Evolutionary conservation across 2,888 invertebrate genomes (phyloP).

Genomic region (Ceraclea dissimilis): DNA sequence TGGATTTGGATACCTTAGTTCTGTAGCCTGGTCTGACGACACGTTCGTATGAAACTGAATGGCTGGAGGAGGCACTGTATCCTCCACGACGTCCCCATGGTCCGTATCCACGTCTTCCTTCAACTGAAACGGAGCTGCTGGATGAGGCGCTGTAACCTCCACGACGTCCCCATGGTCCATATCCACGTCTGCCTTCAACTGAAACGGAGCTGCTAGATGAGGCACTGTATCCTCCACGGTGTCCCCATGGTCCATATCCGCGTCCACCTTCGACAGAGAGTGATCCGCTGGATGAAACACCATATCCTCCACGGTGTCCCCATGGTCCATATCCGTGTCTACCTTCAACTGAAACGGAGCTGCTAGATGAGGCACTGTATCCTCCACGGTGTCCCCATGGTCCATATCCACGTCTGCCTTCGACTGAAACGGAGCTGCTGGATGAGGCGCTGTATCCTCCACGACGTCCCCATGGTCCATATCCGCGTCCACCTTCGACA

Average conservation of each 20-base stretch:
- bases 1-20: not conserved
- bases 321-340: not conserved
- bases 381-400: conserved; percentile 5
- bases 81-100: conserved; percentile 1
- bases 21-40: not conserved
- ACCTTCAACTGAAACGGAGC: conserved; percentile 7
- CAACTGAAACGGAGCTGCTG: conserved; percentile 5
- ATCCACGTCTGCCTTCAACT: not conserved
- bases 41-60: conserved; percentile 6
- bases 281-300: not conserved
- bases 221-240: not conserved
- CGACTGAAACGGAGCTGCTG: conserved; percentile 4
- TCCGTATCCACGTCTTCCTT: not conserved
- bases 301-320: conserved; percentile 1
- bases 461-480: conserved; percentile 7
- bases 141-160: not conserved
- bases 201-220: conserved; percentile 4
- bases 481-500: conserved; percentile 2
- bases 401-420: too few species aligned
- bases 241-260: not conserved
- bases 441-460: not conserved
- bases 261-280: conserved; percentile 4
- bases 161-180: not conserved
- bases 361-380: not conserved
- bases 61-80: not conserved